Conservation (phyloP, 1,140 invertebrate species). For the Papilio dardanus region DNA sequence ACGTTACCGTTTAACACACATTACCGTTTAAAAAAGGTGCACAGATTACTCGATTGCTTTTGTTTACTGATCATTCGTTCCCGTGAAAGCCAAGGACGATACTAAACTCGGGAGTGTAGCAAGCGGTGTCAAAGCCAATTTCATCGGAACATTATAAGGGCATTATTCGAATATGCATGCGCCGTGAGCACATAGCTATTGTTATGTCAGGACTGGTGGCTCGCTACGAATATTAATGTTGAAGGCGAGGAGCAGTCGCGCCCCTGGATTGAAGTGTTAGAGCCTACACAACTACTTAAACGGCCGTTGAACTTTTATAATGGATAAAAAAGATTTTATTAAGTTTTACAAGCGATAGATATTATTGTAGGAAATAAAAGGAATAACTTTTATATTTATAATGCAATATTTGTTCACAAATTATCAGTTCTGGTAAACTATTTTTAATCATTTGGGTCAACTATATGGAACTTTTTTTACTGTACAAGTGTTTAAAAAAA, state of each 20-base stretch:
- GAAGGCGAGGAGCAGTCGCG: conserved; percentile 54
- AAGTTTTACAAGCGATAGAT: neutral
- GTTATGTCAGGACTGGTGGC: conserved; percentile 68
- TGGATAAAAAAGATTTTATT: neutral
- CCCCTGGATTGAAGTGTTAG: conserved; percentile 39
- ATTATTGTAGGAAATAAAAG: too few species aligned
- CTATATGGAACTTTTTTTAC: neutral
- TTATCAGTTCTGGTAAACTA: neutral
- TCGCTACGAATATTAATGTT: conserved; percentile 78
- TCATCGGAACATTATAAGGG: conserved; percentile 79
- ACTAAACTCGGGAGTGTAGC: conserved; percentile 62
- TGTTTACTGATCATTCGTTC: conserved; percentile 42
- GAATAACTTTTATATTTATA: neutral
- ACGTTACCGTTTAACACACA: conserved; percentile 40
- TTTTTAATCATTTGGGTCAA: neutral
- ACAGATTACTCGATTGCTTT: conserved; percentile 20
- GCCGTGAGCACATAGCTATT: conserved; percentile 69
- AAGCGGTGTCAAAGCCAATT: conserved; percentile 68
- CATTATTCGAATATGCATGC: conserved; percentile 80
- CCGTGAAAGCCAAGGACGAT: conserved; percentile 64
- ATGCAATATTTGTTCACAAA: neutral
- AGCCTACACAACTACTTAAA: conserved; percentile 57
- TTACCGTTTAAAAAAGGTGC: conserved; percentile 36
- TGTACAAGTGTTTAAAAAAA: neutral
- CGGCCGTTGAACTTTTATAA: conserved; percentile 64